Evolutionary conservation across 1,140 invertebrate species (phyloP).

Genomic region (Sarcophaga peregrina): DNA sequence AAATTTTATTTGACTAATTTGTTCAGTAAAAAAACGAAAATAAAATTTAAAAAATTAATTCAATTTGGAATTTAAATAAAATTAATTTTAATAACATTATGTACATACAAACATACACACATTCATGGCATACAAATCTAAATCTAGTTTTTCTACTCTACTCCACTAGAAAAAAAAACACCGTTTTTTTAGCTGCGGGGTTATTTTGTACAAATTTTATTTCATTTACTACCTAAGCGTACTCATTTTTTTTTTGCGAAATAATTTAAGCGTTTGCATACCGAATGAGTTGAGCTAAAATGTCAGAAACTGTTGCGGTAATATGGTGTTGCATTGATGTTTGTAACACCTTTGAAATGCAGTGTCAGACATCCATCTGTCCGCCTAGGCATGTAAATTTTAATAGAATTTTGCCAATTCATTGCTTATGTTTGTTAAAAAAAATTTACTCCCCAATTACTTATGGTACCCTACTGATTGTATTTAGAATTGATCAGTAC

Average conservation of each 20-base stretch:
- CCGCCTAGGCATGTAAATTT: too few relatives aligned
- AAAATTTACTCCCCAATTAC: too few relatives aligned
- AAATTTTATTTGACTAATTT: neutral
- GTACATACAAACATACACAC: neutral
- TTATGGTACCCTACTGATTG: too few relatives aligned
- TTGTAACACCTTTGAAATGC: neutral
- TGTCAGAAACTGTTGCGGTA: neutral
- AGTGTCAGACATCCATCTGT: neutral
- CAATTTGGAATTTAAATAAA: neutral
- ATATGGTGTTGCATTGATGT: neutral
- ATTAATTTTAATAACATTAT: slow-evolving; percentile 11
- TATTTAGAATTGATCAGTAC: too few relatives aligned
- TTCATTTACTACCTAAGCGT: neutral
- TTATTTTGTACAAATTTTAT: neutral
- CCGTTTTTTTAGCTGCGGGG: slow-evolving; percentile 22
- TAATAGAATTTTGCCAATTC: too few relatives aligned
- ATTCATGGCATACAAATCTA: slow-evolving; percentile 11
- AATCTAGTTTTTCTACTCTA: slow-evolving; percentile 18
- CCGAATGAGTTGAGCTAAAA: neutral
- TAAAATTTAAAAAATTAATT: neutral
- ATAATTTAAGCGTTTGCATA: neutral
- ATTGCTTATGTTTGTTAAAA: too few relatives aligned
- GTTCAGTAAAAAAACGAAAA: neutral
- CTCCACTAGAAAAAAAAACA: too few relatives aligned
- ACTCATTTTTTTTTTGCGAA: neutral